A percentile compares a stretch with the other conserved stretches of the same genome.
These are phyloP conservation scores for Dendrolimus punctatus DNA, from an alignment of 1,140 invertebrate genomes.

Conservation along the genomic window DNA sequence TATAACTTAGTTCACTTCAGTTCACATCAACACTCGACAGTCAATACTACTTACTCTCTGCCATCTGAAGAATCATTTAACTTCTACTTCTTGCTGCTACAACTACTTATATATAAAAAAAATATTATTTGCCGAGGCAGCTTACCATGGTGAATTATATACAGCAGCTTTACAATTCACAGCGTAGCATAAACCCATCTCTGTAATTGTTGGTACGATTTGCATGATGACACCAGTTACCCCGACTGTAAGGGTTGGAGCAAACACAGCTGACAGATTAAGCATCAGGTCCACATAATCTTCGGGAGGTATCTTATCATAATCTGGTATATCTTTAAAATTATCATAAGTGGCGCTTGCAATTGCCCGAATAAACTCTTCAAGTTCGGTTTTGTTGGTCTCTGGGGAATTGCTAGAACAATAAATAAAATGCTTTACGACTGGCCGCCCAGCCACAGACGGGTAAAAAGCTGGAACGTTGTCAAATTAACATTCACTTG, in stretches of 20 bases:
- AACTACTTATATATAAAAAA: too few species aligned
- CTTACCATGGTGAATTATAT: conserved; percentile 76
- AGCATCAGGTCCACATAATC: conserved; percentile 73
- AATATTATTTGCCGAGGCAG: too few species aligned
- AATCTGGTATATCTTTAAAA: conserved; percentile 70
- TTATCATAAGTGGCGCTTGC: conserved; percentile 73
- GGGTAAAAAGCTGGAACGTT: too few species aligned
- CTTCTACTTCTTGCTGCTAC: too few species aligned
- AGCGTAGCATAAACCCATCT: conserved; percentile 78
- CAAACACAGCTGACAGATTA: conserved; percentile 71
- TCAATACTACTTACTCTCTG: too few species aligned
- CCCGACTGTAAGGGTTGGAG: conserved; percentile 72
- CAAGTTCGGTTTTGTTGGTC: conserved; percentile 65
- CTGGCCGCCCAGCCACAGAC: too few species aligned
- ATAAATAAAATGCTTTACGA: too few species aligned
- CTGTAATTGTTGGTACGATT: conserved; percentile 74
- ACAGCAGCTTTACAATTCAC: conserved; percentile 76
- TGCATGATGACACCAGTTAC: conserved; percentile 63
- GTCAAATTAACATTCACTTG: too few species aligned
- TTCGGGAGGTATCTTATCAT: conserved; percentile 61
- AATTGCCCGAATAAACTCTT: conserved; percentile 70
- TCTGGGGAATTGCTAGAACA: conserved; percentile 43
- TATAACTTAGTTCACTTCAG: too few species aligned
- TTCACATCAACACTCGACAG: too few species aligned
- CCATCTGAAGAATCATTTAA: too few species aligned